Evolutionary conservation across 2,113 vertebrate species (phyloP).

Genomic region (Callospermophilus lateralis): DNA sequence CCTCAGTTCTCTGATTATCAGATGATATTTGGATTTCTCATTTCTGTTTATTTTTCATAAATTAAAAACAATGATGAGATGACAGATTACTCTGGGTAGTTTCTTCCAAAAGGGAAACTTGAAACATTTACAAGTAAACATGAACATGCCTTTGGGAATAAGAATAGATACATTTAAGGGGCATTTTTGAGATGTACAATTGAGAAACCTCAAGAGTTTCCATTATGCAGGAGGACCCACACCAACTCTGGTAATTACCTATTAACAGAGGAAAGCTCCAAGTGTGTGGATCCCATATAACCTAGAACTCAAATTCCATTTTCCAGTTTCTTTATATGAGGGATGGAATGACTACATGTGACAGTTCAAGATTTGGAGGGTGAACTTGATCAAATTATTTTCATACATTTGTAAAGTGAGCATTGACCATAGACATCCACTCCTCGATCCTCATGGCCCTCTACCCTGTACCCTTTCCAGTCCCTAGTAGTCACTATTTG

Average conservation of each 20-base stretch:
- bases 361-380: not conserved
- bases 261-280: not conserved
- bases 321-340: not conserved
- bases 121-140: conserved; percentile 47
- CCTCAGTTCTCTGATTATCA: conserved; percentile 32
- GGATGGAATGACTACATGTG: not conserved
- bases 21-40: conserved; percentile 50
- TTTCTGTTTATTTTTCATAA: conserved; percentile 50
- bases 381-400: too few relatives aligned
- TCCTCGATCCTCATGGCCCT: too few relatives aligned
- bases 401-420: not conserved
- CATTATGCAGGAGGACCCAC: not conserved
- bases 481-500: not conserved
- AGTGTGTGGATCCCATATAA: not conserved
- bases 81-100: not conserved
- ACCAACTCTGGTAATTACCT: not conserved
- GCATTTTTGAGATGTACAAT: not conserved
- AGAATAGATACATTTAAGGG: not conserved
- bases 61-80: not conserved
- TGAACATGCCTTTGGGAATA: not conserved
- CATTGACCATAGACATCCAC: not conserved
- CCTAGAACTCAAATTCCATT: not conserved
- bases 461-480: not conserved
- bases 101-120: conserved; percentile 40
- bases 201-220: not conserved